These are phyloP conservation scores for Seriola rivoliana DNA, from an alignment of 2,113 vertebrate genomes.

Conservation along the genomic window DNA sequence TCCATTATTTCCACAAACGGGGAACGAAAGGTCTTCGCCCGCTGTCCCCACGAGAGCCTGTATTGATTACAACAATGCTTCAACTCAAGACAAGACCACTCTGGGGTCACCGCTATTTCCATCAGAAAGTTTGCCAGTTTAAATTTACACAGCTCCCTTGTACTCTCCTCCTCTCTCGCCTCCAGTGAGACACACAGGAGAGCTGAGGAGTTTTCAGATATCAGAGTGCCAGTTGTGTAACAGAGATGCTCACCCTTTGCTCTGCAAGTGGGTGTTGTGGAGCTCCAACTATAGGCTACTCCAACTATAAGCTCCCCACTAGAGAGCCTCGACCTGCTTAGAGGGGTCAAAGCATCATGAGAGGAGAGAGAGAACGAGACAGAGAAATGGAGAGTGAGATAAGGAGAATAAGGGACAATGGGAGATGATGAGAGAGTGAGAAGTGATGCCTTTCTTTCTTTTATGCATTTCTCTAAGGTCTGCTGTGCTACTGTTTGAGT, in stretches of 20 bases:
- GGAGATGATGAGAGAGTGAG: constrained; percentile 67
- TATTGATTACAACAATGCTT: constrained; percentile 89
- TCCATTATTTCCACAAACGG: constrained; percentile 86
- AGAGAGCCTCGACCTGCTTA: constrained; percentile 83
- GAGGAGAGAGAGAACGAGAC: constrained; percentile 53
- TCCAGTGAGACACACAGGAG: constrained; percentile 79
- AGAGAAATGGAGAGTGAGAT: constrained; percentile 45
- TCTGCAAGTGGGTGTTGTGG: constrained; percentile 85
- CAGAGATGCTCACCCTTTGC: constrained; percentile 82
- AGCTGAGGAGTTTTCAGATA: constrained; percentile 78
- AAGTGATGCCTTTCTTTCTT: constrained; percentile 71
- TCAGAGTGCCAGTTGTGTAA: constrained; percentile 84
- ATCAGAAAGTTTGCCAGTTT: constrained; percentile 88
- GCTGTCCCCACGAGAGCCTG: constrained; percentile 80
- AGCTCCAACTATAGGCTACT: constrained; percentile 83
- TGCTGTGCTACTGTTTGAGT: constrained; percentile 61
- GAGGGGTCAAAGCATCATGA: constrained; percentile 80
- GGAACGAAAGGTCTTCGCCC: constrained; percentile 86
- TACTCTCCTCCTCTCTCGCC: constrained; percentile 76
- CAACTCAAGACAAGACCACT: constrained; percentile 84
- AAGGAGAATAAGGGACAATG: constrained; percentile 64
- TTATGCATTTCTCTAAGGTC: constrained; percentile 74
- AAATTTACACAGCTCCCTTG: constrained; percentile 83
- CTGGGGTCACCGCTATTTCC: constrained; percentile 85
- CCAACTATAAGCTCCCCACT: constrained; percentile 78